Conservation (phyloP, 2,113 vertebrate genomes). For the Loxodonta africana region DNA sequence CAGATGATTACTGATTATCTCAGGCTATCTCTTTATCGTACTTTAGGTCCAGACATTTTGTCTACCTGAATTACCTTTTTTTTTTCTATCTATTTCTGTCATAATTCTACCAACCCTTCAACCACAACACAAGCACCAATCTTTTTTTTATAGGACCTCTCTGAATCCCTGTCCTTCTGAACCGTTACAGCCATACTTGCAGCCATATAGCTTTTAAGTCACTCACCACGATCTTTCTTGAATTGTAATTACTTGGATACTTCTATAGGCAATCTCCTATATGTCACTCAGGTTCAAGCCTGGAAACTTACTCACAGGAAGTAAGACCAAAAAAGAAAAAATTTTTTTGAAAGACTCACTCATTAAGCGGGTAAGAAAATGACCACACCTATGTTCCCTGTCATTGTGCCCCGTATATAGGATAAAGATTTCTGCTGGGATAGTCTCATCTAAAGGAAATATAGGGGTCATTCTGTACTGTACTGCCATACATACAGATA, state of each 20-base stretch:
- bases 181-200: rapidly evolving
- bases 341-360: not conserved
- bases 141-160: no score
- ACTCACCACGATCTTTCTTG: not conserved
- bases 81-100: not conserved
- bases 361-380: not conserved
- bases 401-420: rapidly evolving
- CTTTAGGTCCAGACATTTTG: not conserved
- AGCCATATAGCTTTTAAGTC: no score
- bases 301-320: not conserved
- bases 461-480: rapidly evolving
- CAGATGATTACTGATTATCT: not conserved
- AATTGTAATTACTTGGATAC: not conserved
- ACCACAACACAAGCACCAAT: rapidly evolving
- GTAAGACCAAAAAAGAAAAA: not conserved
- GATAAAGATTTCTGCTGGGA: no score
- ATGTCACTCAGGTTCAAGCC: not conserved
- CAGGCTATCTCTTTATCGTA: not conserved
- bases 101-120: not conserved
- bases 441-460: rapidly evolving
- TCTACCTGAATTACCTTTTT: not conserved
- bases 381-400: rapidly evolving
- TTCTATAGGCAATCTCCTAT: no score
- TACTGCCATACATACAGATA: no score
- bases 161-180: not conserved